Conservation (phyloP, 2,888 invertebrate genomes). For the Glyphotaelius pellucidus region DNA sequence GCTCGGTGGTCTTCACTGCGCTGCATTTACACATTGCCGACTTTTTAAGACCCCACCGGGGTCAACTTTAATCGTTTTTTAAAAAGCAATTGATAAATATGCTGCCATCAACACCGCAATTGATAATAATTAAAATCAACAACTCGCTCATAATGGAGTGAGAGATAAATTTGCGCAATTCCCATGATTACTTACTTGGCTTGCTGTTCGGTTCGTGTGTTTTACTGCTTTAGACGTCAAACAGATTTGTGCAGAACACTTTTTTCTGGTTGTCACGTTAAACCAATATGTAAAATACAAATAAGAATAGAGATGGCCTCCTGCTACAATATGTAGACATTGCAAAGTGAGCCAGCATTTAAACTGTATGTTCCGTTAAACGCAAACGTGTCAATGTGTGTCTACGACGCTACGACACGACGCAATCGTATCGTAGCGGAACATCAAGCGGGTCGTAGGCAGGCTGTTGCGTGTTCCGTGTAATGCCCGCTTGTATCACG, state of each 20-base stretch:
- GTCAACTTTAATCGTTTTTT: too few relatives aligned
- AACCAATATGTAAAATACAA: not conserved
- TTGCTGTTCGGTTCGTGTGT: too few relatives aligned
- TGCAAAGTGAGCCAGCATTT: constrained; percentile 5
- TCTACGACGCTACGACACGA: not conserved
- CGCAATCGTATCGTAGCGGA: not conserved
- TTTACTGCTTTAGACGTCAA: not conserved
- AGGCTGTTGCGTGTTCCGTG: constrained; percentile 19
- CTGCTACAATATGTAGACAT: not conserved
- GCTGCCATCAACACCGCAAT: too few relatives aligned
- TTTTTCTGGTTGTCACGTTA: not conserved
- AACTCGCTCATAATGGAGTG: too few relatives aligned
- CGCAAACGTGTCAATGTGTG: constrained; percentile 28
- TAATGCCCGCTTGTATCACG: constrained; percentile 6
- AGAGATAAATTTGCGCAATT: not conserved
- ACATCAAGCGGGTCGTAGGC: constrained; percentile 5
- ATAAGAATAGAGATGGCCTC: not conserved
- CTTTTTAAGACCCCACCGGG: too few relatives aligned
- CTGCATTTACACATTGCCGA: too few relatives aligned
- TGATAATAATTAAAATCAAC: too few relatives aligned
- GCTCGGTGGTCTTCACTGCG: too few relatives aligned
- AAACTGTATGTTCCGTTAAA: not conserved
- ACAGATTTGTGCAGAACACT: not conserved
- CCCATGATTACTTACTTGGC: too few relatives aligned
- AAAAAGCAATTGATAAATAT: too few relatives aligned